A percentile compares a stretch with the other conserved stretches of the same genome.
Evolutionary conservation across 2,797 vertebrate species (phyloP).

Genomic region (Microctenopoma stevenorrisi): DNA sequence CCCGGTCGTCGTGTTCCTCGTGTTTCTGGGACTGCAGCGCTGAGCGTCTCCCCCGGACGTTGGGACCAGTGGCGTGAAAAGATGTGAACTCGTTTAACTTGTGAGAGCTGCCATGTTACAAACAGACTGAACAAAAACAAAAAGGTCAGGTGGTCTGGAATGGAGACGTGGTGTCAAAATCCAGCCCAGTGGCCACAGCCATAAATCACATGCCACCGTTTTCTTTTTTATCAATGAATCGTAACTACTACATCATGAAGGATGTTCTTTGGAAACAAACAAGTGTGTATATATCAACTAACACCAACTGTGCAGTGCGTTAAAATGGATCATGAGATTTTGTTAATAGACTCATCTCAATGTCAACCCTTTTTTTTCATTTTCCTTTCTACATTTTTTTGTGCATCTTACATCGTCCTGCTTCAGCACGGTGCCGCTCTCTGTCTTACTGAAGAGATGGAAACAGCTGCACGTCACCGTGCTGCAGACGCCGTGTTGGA

Average conservation of each 20-base stretch:
- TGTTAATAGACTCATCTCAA: constrained; percentile 55
- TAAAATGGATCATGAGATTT: constrained; percentile 50
- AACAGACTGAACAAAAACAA: neutral
- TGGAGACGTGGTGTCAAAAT: constrained; percentile 11
- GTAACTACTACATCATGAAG: constrained; percentile 55
- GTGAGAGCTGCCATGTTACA: constrained; percentile 52
- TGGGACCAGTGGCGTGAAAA: constrained; percentile 26
- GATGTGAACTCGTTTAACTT: constrained; percentile 16
- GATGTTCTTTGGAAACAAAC: constrained; percentile 25
- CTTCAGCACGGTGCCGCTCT: constrained; percentile 66
- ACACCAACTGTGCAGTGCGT: constrained; percentile 59
- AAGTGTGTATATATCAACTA: constrained; percentile 59
- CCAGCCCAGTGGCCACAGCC: constrained; percentile 44
- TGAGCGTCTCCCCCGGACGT: neutral
- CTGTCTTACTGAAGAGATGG: constrained; percentile 32
- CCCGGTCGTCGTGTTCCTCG: neutral
- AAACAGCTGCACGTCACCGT: neutral
- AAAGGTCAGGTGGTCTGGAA: constrained; percentile 5
- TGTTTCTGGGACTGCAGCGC: constrained; percentile 10
- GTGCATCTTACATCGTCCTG: constrained; percentile 32
- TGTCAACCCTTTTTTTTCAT: constrained; percentile 25
- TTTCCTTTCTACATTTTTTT: constrained; percentile 48
- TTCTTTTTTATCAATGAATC: constrained; percentile 19
- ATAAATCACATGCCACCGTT: constrained; percentile 42
- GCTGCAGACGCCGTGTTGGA: constrained; percentile 43